Evolutionary conservation across 1,140 invertebrate species (phyloP).

Genomic region (Dryas iulia): DNA sequence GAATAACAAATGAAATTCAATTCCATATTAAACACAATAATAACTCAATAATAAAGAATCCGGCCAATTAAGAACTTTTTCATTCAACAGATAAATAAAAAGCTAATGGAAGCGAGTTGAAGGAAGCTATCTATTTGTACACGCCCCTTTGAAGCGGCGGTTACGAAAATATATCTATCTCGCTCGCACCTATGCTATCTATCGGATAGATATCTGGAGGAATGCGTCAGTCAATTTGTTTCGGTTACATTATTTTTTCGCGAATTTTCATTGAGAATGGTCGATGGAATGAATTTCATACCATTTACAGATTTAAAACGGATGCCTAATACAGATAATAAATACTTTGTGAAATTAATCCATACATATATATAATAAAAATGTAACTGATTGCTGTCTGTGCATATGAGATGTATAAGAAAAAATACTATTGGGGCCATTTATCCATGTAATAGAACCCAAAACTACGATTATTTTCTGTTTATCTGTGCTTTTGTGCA

Average conservation of each 20-base stretch:
- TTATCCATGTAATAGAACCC: no score
- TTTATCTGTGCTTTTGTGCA: no score
- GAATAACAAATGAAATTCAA: slow-evolving; percentile 11
- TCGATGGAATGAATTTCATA: background rate
- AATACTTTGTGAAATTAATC: background rate
- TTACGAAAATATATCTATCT: slow-evolving; percentile 34
- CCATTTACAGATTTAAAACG: background rate
- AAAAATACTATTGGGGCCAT: no score
- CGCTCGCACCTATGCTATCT: slow-evolving; percentile 35
- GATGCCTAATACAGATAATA: background rate
- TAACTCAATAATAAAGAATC: slow-evolving; percentile 50
- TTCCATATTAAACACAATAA: slow-evolving; percentile 27
- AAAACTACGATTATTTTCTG: no score
- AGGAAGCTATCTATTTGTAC: slow-evolving; percentile 61
- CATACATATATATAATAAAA: no score
- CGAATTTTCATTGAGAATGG: background rate
- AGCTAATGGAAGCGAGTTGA: slow-evolving; percentile 55
- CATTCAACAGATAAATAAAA: slow-evolving; percentile 40
- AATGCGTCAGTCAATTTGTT: background rate
- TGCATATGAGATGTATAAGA: no score
- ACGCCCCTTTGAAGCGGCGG: slow-evolving; percentile 44
- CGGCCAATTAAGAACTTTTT: slow-evolving; percentile 48
- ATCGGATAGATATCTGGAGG: slow-evolving; percentile 4
- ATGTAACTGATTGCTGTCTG: no score
- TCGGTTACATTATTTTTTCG: slow-evolving; percentile 1